A percentile compares a stretch with the other conserved stretches of the same genome.
Conservation (phyloP, 2,888 invertebrate species). For the Merodon equestris region DNA sequence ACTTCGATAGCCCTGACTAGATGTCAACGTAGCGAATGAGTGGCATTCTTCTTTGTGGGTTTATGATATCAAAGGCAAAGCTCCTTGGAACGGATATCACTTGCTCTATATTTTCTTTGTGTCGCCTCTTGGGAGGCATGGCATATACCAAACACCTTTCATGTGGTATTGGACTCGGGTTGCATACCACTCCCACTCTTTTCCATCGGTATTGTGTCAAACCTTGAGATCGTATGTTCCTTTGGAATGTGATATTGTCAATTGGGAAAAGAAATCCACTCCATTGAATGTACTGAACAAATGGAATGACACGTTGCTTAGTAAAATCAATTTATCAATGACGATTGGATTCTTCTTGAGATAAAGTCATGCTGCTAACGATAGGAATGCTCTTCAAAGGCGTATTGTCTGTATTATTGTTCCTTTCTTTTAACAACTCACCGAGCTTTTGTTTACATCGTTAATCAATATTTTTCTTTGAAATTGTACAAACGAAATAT, state of each 20-base stretch:
- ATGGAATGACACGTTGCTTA: constrained; percentile 38
- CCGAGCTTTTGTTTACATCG: constrained; percentile 17
- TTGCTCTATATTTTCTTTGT: constrained; percentile 17
- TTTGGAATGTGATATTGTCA: constrained; percentile 42
- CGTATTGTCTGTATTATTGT: too few relatives aligned
- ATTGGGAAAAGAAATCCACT: constrained; percentile 16
- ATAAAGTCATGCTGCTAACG: constrained; percentile 8
- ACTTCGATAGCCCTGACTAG: constrained; percentile 8
- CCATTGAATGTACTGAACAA: constrained; percentile 16
- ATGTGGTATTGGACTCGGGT: neutral
- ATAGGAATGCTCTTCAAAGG: too few relatives aligned
- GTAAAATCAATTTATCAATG: constrained; percentile 34
- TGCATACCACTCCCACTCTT: constrained; percentile 19
- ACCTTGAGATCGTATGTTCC: constrained; percentile 30
- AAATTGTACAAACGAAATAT: too few relatives aligned
- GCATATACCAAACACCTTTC: constrained; percentile 9
- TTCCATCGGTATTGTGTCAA: constrained; percentile 21
- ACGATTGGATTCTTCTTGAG: constrained; percentile 25
- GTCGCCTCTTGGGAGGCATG: constrained; percentile 20
- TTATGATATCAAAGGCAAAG: constrained; percentile 4
- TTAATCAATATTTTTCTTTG: neutral
- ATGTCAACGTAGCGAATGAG: constrained; percentile 33
- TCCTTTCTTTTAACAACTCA: too few relatives aligned
- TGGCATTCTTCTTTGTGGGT: constrained; percentile 6
- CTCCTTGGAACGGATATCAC: constrained; percentile 33